These are phyloP conservation scores for Lanistes nyassanus DNA, from an alignment of 1,140 invertebrate genomes.

Conservation along the genomic window DNA sequence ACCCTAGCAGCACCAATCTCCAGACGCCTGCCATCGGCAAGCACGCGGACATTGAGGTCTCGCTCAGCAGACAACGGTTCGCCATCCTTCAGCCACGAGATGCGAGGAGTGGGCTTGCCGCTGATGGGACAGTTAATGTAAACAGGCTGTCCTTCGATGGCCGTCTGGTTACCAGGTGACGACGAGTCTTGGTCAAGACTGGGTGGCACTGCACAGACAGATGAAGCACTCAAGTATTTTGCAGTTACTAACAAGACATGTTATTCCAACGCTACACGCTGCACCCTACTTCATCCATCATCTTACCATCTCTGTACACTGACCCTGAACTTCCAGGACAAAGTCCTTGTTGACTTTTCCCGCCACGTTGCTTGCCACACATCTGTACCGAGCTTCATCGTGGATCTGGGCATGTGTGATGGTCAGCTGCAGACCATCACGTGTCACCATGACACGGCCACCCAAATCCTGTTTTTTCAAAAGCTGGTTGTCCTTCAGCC, in stretches of 20 bases:
- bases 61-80: conserved; percentile 41
- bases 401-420: conserved; percentile 45
- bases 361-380: conserved; percentile 67
- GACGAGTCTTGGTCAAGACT: conserved; percentile 37
- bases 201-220: conserved; percentile 51
- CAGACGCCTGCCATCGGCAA: conserved; percentile 52
- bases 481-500: conserved; percentile 63
- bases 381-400: conserved; percentile 68
- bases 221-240: neutral
- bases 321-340: conserved; percentile 61
- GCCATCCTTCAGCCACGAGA: conserved; percentile 62
- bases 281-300: too few relatives aligned
- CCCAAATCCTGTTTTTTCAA: conserved; percentile 25
- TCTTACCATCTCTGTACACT: conserved; percentile 7
- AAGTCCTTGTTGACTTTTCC: conserved; percentile 61
- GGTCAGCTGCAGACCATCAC: conserved; percentile 53
- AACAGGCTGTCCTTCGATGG: conserved; percentile 51
- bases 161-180: conserved; percentile 46
- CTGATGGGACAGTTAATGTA: conserved; percentile 66
- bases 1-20: conserved; percentile 51
- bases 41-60: conserved; percentile 43
- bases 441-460: conserved; percentile 38
- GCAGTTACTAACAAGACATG: neutral
- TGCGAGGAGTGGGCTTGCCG: conserved; percentile 66
- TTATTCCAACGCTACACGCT: too few relatives aligned